Evolutionary conservation across 2,797 vertebrate genomes (phyloP), one percentile per base, ranked within the genome.

Genomic region (Cynopterus sphinx): DNA sequence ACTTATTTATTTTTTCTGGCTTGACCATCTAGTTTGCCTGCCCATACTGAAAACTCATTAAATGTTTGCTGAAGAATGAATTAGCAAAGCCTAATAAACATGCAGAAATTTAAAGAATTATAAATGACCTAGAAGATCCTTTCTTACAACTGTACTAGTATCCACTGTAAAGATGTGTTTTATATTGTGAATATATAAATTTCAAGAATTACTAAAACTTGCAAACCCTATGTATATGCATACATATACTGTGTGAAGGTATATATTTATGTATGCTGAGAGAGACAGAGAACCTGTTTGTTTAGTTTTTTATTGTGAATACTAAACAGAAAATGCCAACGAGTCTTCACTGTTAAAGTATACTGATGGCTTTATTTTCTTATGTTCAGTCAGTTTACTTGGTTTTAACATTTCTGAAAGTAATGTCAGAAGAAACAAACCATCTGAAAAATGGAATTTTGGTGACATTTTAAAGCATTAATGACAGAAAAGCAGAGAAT

Each of bases 391-490:
- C 22, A 39, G 24, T 94, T 92, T 77, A 70, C 28, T 81, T 79
- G 26, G 67, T 81, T 90, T 95, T 61, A 90, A 13, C 49, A 57
- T 59, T 26, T 65, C 28, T 84, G 68, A 81, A 91, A 75, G 65
- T 81, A 96, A 22, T 43, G 36, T 87, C 51, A 84, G n/a, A 71
- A 57, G 6, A 93, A 79, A 75, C 7, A 97, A 81, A 13, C 31
- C 41, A 51, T 88, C n/a, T 91, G 79, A 89, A 88, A 63, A 75
- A 68, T 91, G 26, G 22, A 33, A 93, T 51, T 93, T 65, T 78
- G 31, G 28, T 91, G 68, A 88, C 43, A 91, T 94, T 89, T 59
- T 22, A 89, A 83, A 91, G 28, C 53, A n/a, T 83, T 94, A 75
- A 28, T 83, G 19, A 49, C 22, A 96, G 87, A 65, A 10, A 95